Base-by-base conservation (phyloP, 2,888 invertebrate genomes). In the Schizotus pectinicornis region DNA sequence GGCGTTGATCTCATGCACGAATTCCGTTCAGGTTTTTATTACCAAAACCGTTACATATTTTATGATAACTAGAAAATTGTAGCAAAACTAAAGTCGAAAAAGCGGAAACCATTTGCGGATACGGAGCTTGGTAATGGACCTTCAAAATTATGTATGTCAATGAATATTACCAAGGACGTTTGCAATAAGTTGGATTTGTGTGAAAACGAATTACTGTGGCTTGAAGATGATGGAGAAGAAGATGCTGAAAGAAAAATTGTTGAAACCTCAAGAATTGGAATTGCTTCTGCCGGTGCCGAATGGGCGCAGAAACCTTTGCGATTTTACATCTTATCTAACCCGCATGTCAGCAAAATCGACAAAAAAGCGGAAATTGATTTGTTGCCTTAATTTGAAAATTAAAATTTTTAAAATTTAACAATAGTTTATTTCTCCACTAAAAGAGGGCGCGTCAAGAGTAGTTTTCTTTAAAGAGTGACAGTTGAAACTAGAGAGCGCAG, bases 111-210 rank as follows among this genome's bases (percentile, higher is more conserved):
- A 34, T 70, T 83, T 7, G 82, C 83, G 66, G 56, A 69, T 0
- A 79, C 83, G 47, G 84, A 88, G 60, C 73, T 90, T n/a, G 86
- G 88, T 59, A 89, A 88, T 75, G 90, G 90, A 0, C 90, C 90
- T 1, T 85, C 89, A 6, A 91, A 90, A 76, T 75, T 91, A 7
- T 90, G 90, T 65, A 85, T 87, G 56, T 83, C 88, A 12, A 80
- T 89, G 65, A 75, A 81, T 53, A 85, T 91, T 47, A 80, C 78
- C 5, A 87, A 84, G 72, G 77, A 77, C 13, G 77, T 76, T 35
- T 82, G 83, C 55, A 87, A 89, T 72, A 81, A 83, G 74, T 64
- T 81, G 52, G 82, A 86, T 74, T 68, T 88, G 66, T 76, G 77
- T 36, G 73, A 75, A 2, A 83, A 81, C 68, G 73, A 80, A 33